Base-by-base conservation (phyloP, 2,797 vertebrate species). In the Anisognathus igniventris region DNA sequence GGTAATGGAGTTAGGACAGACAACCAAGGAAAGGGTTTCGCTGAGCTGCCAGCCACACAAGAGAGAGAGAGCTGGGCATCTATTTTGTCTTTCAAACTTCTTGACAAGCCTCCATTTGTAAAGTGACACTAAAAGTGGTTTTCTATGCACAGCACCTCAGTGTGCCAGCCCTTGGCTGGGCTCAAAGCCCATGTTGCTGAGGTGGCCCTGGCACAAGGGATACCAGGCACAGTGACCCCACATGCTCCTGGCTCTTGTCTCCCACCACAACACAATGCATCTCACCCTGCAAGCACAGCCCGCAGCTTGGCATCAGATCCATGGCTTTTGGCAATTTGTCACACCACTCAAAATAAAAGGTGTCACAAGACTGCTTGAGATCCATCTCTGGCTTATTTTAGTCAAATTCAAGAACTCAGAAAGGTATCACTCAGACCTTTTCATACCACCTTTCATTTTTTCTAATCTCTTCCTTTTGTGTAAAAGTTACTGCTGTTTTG, bases 201-300 rank as follows among this genome's bases (percentile, higher is more conserved):
- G 54, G 42, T 50, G 76, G 30, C 57, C 57, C 39, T 75, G 92
- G 61, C 81, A 94, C 33, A 48, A 57, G 14, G 21, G n/a, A 51
- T 2, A 8, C 12, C 33, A 68, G 35, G 64, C 39, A 90, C 19
- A n/a, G 72, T 1, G 6, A 42, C 47, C 58, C 54, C 1, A 2
- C 17, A 1, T 31, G 58, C 33, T 68, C 31, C 67, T 40, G 23
- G 67, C n/a, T 44, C 27, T 50, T 50, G n/a, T 39, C 54, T 72
- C 35, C 47, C 50, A 37, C 13, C 39, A 45, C 61, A 66, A 4
- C 14, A 6, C 0, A 0, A 65, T 2, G 10, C 53, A 27, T 22
- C 56, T 53, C 2, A 1, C 15, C 28, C 74, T 13, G 12, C 1
- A 0, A 9, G 31, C 56, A 50, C 9, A 16, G 58, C 50, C 51